Percentiles rank a stretch among this genome's conserved stretches.
phyloP scores from a whole-genome alignment of 2,797 vertebrate genomes.

The Botia kubotai region DNA sequence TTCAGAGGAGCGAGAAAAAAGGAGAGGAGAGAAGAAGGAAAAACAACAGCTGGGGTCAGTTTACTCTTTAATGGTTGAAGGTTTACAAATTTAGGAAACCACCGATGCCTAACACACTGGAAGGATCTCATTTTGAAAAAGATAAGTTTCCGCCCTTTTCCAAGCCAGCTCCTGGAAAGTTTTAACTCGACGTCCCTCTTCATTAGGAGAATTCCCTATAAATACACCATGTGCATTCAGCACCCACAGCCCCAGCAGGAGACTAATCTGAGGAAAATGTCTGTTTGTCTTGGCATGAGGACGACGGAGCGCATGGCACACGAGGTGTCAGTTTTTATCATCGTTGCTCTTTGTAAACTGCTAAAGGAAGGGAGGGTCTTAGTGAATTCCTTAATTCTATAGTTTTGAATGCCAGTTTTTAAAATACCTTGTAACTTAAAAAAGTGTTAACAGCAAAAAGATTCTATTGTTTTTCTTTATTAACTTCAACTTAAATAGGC shows the following conservation, averaged over 20 bases:
- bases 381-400: conserved; percentile 3
- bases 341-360: conserved; percentile 17
- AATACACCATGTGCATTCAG: conserved; percentile 53
- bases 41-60: conserved; percentile 67
- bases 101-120: conserved; percentile 63
- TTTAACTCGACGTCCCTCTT: conserved; percentile 66
- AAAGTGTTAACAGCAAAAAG: too few relatives aligned
- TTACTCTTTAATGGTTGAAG: conserved; percentile 66
- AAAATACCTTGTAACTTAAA: too few relatives aligned
- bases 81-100: conserved; percentile 73
- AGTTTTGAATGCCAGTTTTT: neutral
- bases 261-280: conserved; percentile 71
- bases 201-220: conserved; percentile 60
- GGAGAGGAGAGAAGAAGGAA: conserved; percentile 29
- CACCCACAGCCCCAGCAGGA: conserved; percentile 55
- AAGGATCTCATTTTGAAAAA: conserved; percentile 57
- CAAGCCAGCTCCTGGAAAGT: conserved; percentile 69
- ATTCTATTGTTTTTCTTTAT: too few relatives aligned
- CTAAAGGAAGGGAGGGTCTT: conserved; percentile 8
- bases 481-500: too few relatives aligned
- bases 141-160: conserved; percentile 66
- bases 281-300: conserved; percentile 63
- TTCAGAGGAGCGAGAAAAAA: conserved; percentile 30
- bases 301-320: conserved; percentile 33
- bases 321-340: conserved; percentile 48